A percentile compares a stretch with the other conserved stretches of the same genome.
Conservation (phyloP, 2,888 invertebrate species). For the Neria commutata region DNA sequence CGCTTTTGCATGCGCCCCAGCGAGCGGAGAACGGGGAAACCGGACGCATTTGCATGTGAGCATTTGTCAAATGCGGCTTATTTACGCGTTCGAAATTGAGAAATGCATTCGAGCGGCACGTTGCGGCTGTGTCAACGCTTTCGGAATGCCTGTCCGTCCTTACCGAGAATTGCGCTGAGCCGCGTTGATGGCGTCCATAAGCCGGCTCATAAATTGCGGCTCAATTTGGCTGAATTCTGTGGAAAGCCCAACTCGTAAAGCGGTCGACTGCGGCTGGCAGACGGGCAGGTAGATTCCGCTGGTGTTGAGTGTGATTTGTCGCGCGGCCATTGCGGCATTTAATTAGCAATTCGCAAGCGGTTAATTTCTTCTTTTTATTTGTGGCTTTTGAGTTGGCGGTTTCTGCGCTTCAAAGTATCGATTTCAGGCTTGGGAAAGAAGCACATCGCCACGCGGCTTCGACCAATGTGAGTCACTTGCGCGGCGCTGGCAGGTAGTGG, state of each 20-base stretch:
- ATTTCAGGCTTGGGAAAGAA: too few species aligned
- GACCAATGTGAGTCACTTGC: too few species aligned
- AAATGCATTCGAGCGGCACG: constrained; percentile 6
- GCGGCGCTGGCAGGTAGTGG: background rate
- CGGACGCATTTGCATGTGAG: background rate
- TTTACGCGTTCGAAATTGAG: constrained; percentile 10
- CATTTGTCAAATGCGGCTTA: background rate
- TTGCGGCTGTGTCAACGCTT: background rate
- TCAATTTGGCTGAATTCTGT: constrained; percentile 1
- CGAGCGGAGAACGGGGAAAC: too few species aligned
- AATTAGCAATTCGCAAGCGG: background rate
- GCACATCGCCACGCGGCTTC: too few species aligned
- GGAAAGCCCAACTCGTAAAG: background rate
- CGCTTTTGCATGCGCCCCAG: too few species aligned
- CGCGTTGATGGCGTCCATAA: background rate
- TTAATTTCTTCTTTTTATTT: background rate
- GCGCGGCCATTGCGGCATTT: background rate
- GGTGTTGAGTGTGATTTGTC: background rate
- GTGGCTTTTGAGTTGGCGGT: background rate
- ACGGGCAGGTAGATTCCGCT: background rate
- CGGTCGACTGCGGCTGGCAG: background rate
- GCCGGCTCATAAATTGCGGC: background rate
- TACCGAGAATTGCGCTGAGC: background rate
- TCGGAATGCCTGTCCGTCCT: background rate
- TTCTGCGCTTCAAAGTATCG: background rate